Evolutionary conservation across 2,797 vertebrate genomes (phyloP).

Genomic region (Neoniphon sammara): DNA sequence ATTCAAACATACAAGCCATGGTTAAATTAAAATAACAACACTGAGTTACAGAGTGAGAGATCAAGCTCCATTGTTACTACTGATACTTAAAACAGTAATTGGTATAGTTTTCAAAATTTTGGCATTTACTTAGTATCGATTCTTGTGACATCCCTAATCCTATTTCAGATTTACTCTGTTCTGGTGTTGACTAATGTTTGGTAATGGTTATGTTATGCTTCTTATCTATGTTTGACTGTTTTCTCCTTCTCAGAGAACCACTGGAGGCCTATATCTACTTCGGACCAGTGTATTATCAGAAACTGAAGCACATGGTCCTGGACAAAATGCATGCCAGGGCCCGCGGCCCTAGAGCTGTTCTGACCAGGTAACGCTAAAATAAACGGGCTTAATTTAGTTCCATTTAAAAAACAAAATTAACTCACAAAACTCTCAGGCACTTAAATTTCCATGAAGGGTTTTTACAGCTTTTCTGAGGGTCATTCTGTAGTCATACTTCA

Average conservation of each 20-base stretch:
- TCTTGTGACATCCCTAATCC: too few species aligned
- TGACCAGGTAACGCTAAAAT: constrained; percentile 88
- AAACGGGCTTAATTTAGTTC: background rate
- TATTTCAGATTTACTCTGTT: background rate
- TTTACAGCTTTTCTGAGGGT: background rate
- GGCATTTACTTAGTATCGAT: too few species aligned
- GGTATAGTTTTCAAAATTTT: too few species aligned
- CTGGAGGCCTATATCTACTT: constrained; percentile 99
- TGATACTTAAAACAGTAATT: too few species aligned
- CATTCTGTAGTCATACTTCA: background rate
- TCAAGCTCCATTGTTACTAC: too few species aligned
- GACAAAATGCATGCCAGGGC: constrained; percentile 99
- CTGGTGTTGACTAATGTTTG: background rate
- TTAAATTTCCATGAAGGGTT: background rate
- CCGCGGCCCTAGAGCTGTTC: constrained; percentile 94
- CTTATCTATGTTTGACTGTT: background rate
- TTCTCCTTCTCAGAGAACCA: constrained; percentile 86
- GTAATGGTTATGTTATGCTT: background rate
- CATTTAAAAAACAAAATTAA: background rate
- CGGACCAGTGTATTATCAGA: constrained; percentile 98
- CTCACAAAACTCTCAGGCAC: background rate
- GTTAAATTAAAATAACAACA: too few species aligned
- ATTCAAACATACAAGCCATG: too few species aligned
- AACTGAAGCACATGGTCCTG: constrained; percentile 98
- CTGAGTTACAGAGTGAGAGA: too few species aligned